phyloP scores from a whole-genome alignment of 2,797 vertebrate genomes.

The Phoeniculus purpureus region DNA sequence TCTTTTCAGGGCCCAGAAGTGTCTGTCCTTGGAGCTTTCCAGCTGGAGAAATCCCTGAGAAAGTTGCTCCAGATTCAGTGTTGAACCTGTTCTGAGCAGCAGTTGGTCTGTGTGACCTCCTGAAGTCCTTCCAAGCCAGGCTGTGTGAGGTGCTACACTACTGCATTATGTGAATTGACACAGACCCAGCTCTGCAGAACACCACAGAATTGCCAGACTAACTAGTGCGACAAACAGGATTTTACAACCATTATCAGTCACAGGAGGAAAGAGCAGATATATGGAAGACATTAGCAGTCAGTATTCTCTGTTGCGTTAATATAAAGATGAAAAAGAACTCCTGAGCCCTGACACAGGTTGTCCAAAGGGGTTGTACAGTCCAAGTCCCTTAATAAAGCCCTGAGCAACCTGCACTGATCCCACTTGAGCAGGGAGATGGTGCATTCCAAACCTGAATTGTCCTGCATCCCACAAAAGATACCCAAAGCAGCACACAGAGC shows the following conservation, averaged over 20 bases:
- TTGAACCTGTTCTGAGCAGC: background rate
- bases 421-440: too few species aligned
- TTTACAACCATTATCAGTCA: background rate
- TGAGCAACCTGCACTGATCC: background rate
- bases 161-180: background rate
- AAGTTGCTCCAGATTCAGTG: background rate
- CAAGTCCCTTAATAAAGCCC: background rate
- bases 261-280: background rate
- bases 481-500: background rate
- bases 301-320: background rate
- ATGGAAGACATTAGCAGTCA: background rate
- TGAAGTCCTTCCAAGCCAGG: background rate
- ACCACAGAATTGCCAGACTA: background rate
- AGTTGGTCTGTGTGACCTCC: background rate
- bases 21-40: background rate
- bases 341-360: background rate
- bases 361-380: background rate
- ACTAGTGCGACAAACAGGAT: background rate
- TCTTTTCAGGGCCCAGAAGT: background rate
- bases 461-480: background rate
- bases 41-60: background rate
- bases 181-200: background rate
- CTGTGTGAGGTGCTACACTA: accelerated
- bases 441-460: background rate
- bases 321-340: background rate